These are phyloP conservation scores for Notolepis coatsorum DNA, from an alignment of 2,797 vertebrate genomes.

Conservation along the genomic window DNA sequence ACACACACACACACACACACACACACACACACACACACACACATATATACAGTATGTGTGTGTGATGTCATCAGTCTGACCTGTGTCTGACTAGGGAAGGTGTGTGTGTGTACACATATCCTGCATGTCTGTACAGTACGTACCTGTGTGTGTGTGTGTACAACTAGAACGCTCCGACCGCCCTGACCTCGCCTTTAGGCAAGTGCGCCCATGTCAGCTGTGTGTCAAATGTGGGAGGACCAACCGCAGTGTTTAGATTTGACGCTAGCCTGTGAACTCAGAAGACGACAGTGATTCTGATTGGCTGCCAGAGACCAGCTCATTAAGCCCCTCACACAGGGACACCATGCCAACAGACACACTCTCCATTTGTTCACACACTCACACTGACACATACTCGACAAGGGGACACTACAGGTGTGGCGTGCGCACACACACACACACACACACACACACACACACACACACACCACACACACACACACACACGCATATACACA, in stretches of 20 bases:
- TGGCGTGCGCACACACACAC: conserved; percentile 46
- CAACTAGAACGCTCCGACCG: conserved; percentile 32
- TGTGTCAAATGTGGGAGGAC: conserved; percentile 61
- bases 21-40: too few relatives aligned
- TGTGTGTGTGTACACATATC: conserved; percentile 20
- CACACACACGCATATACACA: neutral
- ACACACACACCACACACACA: conserved; percentile 27
- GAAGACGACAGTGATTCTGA: conserved; percentile 59
- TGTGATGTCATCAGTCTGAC: conserved; percentile 15
- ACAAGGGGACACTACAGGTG: conserved; percentile 52
- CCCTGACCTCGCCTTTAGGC: conserved; percentile 47
- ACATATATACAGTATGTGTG: too few relatives aligned
- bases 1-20: too few relatives aligned
- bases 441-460: conserved; percentile 6
- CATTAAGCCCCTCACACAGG: conserved; percentile 53
- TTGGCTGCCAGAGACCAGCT: conserved; percentile 67
- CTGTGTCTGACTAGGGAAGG: conserved; percentile 35
- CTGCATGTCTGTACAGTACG: conserved; percentile 1
- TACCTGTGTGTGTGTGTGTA: conserved; percentile 21
- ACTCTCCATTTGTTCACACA: conserved; percentile 73
- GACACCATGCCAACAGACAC: conserved; percentile 58
- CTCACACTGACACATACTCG: conserved; percentile 62
- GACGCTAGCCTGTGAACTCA: conserved; percentile 60
- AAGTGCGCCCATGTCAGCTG: conserved; percentile 50
- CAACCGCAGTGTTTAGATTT: conserved; percentile 57